phyloP scores from a whole-genome alignment of 2,113 vertebrate species.

The Mesitornis unicolor region DNA sequence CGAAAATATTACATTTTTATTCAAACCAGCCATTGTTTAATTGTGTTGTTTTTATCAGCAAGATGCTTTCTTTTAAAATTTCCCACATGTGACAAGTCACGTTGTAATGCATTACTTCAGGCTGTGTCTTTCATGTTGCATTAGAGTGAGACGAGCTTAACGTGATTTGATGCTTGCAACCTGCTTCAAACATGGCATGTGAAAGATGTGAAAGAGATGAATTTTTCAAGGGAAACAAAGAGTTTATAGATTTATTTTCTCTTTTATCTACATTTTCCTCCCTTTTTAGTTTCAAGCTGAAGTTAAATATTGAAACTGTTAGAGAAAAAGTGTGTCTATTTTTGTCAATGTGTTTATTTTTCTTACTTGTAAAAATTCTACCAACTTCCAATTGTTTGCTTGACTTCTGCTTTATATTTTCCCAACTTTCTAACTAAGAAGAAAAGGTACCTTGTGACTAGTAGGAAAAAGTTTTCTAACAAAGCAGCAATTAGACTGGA shows the following conservation, averaged over 20 bases:
- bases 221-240: not conserved
- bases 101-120: slow-evolving; percentile 24
- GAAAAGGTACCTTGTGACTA: not conserved
- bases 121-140: slow-evolving; percentile 36
- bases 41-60: slow-evolving; percentile 19
- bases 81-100: slow-evolving; percentile 1
- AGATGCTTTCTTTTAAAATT: slow-evolving; percentile 24
- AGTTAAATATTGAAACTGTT: not conserved
- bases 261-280: not conserved
- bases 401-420: not conserved
- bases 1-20: not conserved
- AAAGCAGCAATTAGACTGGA: not conserved
- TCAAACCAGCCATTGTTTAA: slow-evolving; percentile 23
- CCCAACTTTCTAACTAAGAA: not conserved
- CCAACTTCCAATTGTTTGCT: not conserved
- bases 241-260: not conserved
- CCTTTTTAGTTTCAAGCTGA: not conserved
- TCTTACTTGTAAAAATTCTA: not conserved
- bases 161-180: slow-evolving; percentile 37
- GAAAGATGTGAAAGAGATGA: not conserved
- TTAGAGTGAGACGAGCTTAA: slow-evolving; percentile 10
- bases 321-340: not conserved
- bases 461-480: not conserved
- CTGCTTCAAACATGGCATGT: slow-evolving; percentile 11
- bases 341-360: not conserved